Evolutionary conservation across 2,888 invertebrate species (phyloP).

Genomic region (Dastarcus helophoroides): DNA sequence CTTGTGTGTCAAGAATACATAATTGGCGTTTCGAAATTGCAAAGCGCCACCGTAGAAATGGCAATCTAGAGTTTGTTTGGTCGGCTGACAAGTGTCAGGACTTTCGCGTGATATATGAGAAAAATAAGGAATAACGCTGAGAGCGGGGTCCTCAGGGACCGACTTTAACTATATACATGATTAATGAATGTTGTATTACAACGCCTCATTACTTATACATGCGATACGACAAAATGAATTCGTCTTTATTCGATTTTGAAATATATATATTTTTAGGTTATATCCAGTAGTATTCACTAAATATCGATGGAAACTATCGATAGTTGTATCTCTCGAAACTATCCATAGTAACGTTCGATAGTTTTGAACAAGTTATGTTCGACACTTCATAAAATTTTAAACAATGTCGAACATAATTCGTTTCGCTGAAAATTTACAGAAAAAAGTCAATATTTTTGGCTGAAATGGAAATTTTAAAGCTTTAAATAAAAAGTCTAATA

Average conservation of each 20-base stretch:
- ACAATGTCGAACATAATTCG: no score
- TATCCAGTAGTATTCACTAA: no score
- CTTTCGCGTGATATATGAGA: constrained; percentile 35
- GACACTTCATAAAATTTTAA: no score
- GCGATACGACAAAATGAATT: constrained; percentile 19
- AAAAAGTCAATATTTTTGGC: no score
- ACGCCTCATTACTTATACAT: constrained; percentile 27
- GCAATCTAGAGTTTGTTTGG: constrained; percentile 23
- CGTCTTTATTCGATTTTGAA: no score
- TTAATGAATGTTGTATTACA: constrained; percentile 28
- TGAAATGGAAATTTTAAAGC: no score
- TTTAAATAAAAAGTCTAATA: no score
- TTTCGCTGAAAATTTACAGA: no score
- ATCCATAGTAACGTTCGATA: no score
- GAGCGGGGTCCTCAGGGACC: constrained; percentile 23
- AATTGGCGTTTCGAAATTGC: constrained; percentile 36
- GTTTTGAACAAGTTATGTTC: no score
- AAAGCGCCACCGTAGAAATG: constrained; percentile 22
- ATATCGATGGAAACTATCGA: no score
- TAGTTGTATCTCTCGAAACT: no score
- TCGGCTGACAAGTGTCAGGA: constrained; percentile 32
- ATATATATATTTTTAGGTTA: constrained; percentile 25
- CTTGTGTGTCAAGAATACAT: constrained; percentile 36
- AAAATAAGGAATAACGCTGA: constrained; percentile 26
- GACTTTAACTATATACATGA: constrained; percentile 31